These are phyloP conservation scores for Hymenochirus boettgeri DNA, from an alignment of 2,113 vertebrate genomes.

Conservation along the genomic window DNA sequence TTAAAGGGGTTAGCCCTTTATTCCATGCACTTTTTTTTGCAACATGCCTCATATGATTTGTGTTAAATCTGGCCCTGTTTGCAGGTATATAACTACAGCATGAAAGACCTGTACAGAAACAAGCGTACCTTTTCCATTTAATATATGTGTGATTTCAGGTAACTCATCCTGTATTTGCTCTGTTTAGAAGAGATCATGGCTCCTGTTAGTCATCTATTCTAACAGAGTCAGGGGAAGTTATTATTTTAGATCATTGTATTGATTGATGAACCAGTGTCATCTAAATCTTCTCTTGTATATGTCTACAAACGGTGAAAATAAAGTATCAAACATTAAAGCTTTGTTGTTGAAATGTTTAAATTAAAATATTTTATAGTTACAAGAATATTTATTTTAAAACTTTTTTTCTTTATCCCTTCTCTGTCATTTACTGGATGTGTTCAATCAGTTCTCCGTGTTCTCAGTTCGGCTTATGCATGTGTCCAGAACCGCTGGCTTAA, in stretches of 20 bases:
- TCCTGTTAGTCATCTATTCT: background rate
- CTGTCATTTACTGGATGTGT: too few relatives aligned
- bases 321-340: conserved; percentile 27
- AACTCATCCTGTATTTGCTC: conserved; percentile 1
- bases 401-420: too few relatives aligned
- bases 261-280: conserved; percentile 45
- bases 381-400: too few relatives aligned
- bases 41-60: too few relatives aligned
- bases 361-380: background rate
- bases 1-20: too few relatives aligned
- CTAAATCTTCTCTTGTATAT: conserved; percentile 55
- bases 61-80: too few relatives aligned
- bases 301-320: conserved; percentile 46
- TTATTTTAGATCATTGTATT: conserved; percentile 36
- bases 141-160: background rate
- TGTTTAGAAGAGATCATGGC: background rate
- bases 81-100: too few relatives aligned
- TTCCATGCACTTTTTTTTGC: too few relatives aligned
- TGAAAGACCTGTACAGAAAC: too few relatives aligned
- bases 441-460: too few relatives aligned
- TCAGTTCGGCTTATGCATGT: too few relatives aligned
- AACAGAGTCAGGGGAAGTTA: fast-evolving
- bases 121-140: background rate
- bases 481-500: too few relatives aligned
- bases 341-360: background rate